phyloP scores from a whole-genome alignment of 2,888 invertebrate species.

The Orchesella flavescens region DNA sequence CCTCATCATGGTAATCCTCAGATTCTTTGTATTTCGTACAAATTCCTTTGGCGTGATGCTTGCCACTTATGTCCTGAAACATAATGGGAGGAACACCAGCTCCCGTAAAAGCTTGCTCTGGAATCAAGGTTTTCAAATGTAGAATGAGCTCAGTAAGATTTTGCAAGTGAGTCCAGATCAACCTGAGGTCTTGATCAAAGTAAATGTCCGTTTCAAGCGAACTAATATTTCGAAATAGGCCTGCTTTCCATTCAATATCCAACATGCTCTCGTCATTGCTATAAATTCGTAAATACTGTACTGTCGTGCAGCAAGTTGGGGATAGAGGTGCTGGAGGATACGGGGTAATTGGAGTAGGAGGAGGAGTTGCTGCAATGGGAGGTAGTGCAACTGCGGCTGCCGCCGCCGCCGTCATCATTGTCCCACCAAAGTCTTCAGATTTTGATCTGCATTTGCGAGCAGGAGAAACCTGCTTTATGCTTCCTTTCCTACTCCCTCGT shows the following conservation, averaged over 20 bases:
- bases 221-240: conserved; percentile 50
- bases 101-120: conserved; percentile 64
- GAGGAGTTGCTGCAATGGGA: background rate
- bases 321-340: background rate
- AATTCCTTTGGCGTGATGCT: conserved; percentile 2
- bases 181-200: conserved; percentile 59
- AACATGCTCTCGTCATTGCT: conserved; percentile 62
- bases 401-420: background rate
- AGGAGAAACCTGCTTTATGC: background rate
- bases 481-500: conserved; percentile 40
- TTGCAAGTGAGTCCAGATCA: conserved; percentile 62
- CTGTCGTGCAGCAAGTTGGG: conserved; percentile 25
- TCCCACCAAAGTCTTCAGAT: background rate
- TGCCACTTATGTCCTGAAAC: conserved; percentile 29
- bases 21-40: conserved; percentile 17
- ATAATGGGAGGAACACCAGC: conserved; percentile 54
- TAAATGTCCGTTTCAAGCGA: conserved; percentile 59
- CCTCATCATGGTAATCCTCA: conserved; percentile 52
- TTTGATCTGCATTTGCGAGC: too few relatives aligned
- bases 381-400: background rate
- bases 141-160: conserved; percentile 41
- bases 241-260: conserved; percentile 64
- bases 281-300: conserved; percentile 42
- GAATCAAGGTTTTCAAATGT: conserved; percentile 47
- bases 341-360: too few relatives aligned